Evolutionary conservation across 2,797 vertebrate species (phyloP), one percentile per base, ranked within the genome.

Genomic region (Leptatherina wallacei): DNA sequence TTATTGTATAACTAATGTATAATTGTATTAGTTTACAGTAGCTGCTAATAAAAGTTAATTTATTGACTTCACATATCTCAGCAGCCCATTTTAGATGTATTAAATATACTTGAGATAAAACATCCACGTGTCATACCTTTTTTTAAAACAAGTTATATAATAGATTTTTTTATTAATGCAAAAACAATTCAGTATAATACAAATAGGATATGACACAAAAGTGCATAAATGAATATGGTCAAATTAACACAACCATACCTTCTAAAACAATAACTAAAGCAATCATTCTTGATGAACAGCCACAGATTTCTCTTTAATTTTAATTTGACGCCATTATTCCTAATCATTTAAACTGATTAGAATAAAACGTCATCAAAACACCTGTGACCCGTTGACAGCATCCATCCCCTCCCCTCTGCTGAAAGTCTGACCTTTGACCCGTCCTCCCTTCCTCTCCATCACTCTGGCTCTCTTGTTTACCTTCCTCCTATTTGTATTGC

Each of bases 401-500:
- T 70, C 56, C 27, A 8, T 47, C 5, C 56, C 4, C 13, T n/a
- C 16, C 1, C 13, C n/a, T 22, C 33, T 58, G 32, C 30, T 22
- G 5, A 20, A 56, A 9, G n/a, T 27, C 18, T 65, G 68, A 61
- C 51, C 68, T 71, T 61, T 65, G 62, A 55, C 56, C 72, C 18
- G 0, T 24, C 49, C 42, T 13, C 13, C 32, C 30, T 32, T 38
- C 36, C 27, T 68, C 47, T 60, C 55, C 35, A 58, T 65, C 68
- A n/a, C 51, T 40, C 44, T 29, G 3, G 33, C 61, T 63, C 62
- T 64, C 59, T 70, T n/a, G 58, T 80, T 81, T 78, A 73, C 61
- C 24, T 65, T 73, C 5, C 18, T 51, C 32, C n/a, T 78, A 64
- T 85, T 85, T 82, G 70, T 78, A 57, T 69, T 52, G 59, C 51